A percentile compares a stretch with the other conserved stretches of the same genome.
Evolutionary conservation across 2,113 vertebrate genomes (phyloP).

Genomic region (Boleophthalmus pectinirostris): DNA sequence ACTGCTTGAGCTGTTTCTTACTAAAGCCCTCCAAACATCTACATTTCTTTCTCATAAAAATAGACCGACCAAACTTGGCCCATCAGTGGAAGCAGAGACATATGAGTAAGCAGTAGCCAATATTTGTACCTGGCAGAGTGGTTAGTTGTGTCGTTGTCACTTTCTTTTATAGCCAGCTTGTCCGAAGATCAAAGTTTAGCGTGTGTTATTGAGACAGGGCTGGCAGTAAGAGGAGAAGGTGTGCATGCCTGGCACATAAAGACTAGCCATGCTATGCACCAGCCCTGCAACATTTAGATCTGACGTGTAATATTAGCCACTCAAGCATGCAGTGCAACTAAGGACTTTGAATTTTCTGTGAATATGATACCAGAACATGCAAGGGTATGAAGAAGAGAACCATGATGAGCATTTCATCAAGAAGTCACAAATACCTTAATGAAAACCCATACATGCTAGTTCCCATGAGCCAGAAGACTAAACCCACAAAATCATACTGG

Average conservation of each 20-base stretch:
- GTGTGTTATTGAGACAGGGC: conserved; percentile 45
- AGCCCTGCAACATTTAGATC: conserved; percentile 9
- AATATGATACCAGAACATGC: neutral
- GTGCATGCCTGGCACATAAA: conserved; percentile 28
- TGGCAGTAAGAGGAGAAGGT: conserved; percentile 53
- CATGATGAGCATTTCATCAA: neutral
- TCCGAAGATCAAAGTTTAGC: conserved; percentile 59
- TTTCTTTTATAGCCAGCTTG: conserved; percentile 49
- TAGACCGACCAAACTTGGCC: conserved; percentile 60
- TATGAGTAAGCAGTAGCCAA: conserved; percentile 29
- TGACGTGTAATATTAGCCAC: conserved; percentile 5
- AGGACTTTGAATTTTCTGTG: conserved; percentile 1
- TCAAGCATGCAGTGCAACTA: conserved; percentile 5
- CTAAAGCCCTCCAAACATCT: conserved; percentile 25
- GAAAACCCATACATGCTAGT: no score
- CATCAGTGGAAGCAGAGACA: conserved; percentile 27
- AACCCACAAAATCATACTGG: no score
- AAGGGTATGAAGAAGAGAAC: neutral
- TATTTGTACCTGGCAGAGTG: conserved; percentile 47
- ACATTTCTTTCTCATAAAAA: conserved; percentile 46
- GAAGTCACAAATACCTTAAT: neutral
- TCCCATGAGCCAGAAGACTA: no score
- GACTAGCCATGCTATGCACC: conserved; percentile 10
- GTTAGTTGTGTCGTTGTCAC: conserved; percentile 35
- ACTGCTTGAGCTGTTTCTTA: neutral